These are phyloP conservation scores for Cryptotis parvus DNA, from an alignment of 2,113 vertebrate genomes.

Conservation along the genomic window DNA sequence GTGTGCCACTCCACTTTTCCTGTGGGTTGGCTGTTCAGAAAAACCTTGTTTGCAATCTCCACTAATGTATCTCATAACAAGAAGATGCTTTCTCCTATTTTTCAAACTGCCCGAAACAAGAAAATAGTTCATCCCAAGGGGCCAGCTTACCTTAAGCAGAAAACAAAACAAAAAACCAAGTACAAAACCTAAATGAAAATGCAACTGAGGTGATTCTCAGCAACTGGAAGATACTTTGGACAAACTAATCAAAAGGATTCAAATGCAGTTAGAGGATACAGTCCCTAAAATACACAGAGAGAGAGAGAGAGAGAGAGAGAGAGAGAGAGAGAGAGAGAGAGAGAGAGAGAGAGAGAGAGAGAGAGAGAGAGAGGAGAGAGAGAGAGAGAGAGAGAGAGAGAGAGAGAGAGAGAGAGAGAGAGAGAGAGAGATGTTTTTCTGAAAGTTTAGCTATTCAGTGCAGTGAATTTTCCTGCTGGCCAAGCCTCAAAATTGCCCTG, in stretches of 20 bases:
- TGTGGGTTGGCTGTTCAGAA: slow-evolving; percentile 20
- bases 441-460: slow-evolving; percentile 52
- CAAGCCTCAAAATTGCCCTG: slow-evolving; percentile 42
- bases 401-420: no score
- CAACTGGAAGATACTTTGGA: slow-evolving; percentile 43
- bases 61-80: slow-evolving; percentile 47
- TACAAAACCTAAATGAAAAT: slow-evolving; percentile 52
- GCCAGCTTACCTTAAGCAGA: slow-evolving; percentile 23
- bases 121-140: not conserved
- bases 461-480: slow-evolving; percentile 41
- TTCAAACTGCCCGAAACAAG: slow-evolving; percentile 53
- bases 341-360: no score
- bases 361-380: no score
- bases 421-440: slow-evolving; percentile 58
- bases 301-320: no score
- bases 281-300: not conserved
- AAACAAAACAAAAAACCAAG: slow-evolving; percentile 34
- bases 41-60: slow-evolving; percentile 2
- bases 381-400: no score
- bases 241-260: slow-evolving; percentile 48
- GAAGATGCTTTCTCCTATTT: slow-evolving; percentile 17
- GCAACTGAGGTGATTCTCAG: slow-evolving; percentile 20
- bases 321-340: no score
- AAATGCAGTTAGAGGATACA: slow-evolving; percentile 21
- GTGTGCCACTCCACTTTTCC: slow-evolving; percentile 14